Conservation (phyloP, 2,888 invertebrate genomes). For the Tachina lurida region DNA sequence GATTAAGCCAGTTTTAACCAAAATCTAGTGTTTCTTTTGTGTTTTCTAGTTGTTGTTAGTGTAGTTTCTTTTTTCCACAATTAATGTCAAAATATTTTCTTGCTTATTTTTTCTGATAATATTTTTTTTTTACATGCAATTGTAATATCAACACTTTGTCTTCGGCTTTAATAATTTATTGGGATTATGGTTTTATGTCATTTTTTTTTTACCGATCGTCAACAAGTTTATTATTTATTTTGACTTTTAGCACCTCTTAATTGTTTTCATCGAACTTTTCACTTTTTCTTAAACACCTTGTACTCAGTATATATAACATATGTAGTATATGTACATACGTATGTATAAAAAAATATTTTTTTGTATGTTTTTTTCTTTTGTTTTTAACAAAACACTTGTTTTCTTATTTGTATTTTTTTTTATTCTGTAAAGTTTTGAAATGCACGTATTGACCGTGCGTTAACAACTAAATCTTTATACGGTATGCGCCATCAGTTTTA, state of each 20-base stretch:
- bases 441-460: conserved; percentile 82
- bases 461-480: conserved; percentile 81
- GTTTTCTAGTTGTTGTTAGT: conserved; percentile 21
- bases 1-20: conserved; percentile 58
- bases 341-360: background rate
- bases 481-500: conserved; percentile 81
- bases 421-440: conserved; percentile 42
- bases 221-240: conserved; percentile 50
- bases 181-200: conserved; percentile 24
- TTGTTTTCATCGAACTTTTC: conserved; percentile 22
- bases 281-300: conserved; percentile 36
- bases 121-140: conserved; percentile 42
- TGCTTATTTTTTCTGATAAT: conserved; percentile 20
- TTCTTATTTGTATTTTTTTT: conserved; percentile 17
- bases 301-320: background rate
- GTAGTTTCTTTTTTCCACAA: conserved; percentile 53
- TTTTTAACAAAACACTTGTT: conserved; percentile 8
- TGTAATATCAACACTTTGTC: conserved; percentile 48
- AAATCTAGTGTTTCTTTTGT: conserved; percentile 46
- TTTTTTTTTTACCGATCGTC: conserved; percentile 32
- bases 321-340: conserved; percentile 7
- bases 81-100: conserved; percentile 40
- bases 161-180: conserved; percentile 51
- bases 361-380: background rate
- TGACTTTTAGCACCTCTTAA: conserved; percentile 29